Evolutionary conservation across 2,113 vertebrate genomes (phyloP).

Genomic region (Mesocricetus auratus): DNA sequence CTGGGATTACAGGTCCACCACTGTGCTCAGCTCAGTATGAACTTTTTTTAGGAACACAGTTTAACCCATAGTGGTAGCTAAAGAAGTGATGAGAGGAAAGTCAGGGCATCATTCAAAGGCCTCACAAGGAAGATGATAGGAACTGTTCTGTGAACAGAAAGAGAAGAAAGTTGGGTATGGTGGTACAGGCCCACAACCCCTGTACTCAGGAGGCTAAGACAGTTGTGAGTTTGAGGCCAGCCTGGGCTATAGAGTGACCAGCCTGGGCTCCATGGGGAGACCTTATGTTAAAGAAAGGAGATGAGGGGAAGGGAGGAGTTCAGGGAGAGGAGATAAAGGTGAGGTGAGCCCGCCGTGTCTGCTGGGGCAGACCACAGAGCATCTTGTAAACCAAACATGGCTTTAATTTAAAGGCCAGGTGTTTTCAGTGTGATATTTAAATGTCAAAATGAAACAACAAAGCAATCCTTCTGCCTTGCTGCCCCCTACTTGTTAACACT

Average conservation of each 20-base stretch:
- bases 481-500: background rate
- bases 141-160: background rate
- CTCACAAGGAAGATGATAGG: background rate
- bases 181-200: no score
- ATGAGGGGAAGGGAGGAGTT: no score
- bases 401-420: background rate
- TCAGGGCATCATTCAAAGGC: background rate
- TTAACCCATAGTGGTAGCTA: background rate
- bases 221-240: background rate
- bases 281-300: background rate
- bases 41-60: background rate
- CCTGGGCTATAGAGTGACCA: background rate
- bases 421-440: background rate
- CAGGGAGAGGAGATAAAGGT: no score
- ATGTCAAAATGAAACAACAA: background rate
- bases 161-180: background rate
- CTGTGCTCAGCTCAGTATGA: background rate
- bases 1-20: background rate
- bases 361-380: background rate
- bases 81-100: background rate
- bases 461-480: background rate
- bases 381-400: background rate
- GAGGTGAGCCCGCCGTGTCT: background rate
- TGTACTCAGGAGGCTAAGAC: no score
- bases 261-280: background rate